Conservation (phyloP, 2,797 vertebrate genomes). For the Antennarius maculatus region DNA sequence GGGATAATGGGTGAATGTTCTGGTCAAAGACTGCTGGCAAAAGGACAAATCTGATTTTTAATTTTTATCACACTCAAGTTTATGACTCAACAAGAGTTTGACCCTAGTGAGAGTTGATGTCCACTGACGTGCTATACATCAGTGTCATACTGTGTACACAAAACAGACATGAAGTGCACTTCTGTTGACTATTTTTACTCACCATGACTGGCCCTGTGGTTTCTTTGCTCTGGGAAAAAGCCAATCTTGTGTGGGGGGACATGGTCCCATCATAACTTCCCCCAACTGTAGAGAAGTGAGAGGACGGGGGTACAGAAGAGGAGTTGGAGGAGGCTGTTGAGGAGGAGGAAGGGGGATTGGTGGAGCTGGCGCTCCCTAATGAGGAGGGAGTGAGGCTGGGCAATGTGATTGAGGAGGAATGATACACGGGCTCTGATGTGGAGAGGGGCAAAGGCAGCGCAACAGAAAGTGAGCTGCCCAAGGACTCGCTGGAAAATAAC, state of each 20-base stretch:
- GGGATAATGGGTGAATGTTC: not conserved
- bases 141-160: not conserved
- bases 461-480: constrained; percentile 87
- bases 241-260: constrained; percentile 83
- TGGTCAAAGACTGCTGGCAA: not conserved
- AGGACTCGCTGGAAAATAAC: constrained; percentile 83
- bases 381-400: constrained; percentile 84
- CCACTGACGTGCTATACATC: not conserved
- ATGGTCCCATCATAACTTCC: constrained; percentile 87
- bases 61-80: not conserved
- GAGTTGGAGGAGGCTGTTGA: constrained; percentile 76
- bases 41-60: not conserved
- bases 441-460: constrained; percentile 86
- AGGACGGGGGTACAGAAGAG: constrained; percentile 73
- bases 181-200: constrained; percentile 54
- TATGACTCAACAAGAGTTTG: not conserved
- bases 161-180: not conserved
- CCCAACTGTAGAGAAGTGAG: constrained; percentile 83
- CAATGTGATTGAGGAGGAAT: constrained; percentile 84
- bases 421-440: constrained; percentile 88
- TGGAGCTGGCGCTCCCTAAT: constrained; percentile 70
- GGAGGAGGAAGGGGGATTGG: constrained; percentile 79
- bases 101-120: not conserved
- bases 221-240: constrained; percentile 84
- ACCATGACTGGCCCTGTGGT: constrained; percentile 84